Evolutionary conservation across 1,140 invertebrate genomes (phyloP).

Genomic region (Cataglyphis hispanica): DNA sequence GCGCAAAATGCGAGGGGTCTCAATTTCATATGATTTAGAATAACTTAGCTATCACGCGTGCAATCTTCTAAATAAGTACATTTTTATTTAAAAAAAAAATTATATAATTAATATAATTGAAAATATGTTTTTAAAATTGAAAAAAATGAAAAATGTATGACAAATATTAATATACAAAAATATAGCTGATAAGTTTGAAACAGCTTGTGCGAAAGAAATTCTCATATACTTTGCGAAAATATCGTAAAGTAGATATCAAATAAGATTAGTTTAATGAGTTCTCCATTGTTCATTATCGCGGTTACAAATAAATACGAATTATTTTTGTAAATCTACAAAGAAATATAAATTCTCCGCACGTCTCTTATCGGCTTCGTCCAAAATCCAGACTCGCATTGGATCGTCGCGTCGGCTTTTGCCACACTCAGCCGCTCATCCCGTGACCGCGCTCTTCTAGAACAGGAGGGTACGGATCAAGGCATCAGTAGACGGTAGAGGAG

Average conservation of each 20-base stretch:
- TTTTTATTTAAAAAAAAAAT: not conserved
- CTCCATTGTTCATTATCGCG: not conserved
- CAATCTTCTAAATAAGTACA: not conserved
- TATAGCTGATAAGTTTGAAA: not conserved
- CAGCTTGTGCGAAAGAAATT: not conserved
- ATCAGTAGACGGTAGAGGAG: slow-evolving; percentile 83
- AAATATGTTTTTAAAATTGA: not conserved
- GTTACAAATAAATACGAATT: not conserved
- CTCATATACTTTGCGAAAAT: not conserved
- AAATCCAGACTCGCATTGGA: not conserved
- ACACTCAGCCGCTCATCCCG: slow-evolving; percentile 32
- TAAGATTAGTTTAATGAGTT: not conserved
- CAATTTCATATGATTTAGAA: not conserved
- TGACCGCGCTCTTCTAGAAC: slow-evolving; percentile 84
- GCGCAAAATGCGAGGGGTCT: not conserved
- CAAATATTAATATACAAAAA: not conserved
- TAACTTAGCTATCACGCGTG: too few species aligned
- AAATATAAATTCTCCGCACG: not conserved
- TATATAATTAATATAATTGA: not conserved
- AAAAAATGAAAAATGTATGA: not conserved
- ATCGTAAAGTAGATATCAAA: not conserved
- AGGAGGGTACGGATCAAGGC: slow-evolving; percentile 81
- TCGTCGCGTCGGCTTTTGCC: not conserved
- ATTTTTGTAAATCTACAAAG: not conserved
- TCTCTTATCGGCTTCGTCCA: not conserved